Percentiles rank a stretch among this genome's conserved stretches.
These are phyloP conservation scores for Rhyacichthys aspro DNA, from an alignment of 2,797 vertebrate species.

Conservation along the genomic window DNA sequence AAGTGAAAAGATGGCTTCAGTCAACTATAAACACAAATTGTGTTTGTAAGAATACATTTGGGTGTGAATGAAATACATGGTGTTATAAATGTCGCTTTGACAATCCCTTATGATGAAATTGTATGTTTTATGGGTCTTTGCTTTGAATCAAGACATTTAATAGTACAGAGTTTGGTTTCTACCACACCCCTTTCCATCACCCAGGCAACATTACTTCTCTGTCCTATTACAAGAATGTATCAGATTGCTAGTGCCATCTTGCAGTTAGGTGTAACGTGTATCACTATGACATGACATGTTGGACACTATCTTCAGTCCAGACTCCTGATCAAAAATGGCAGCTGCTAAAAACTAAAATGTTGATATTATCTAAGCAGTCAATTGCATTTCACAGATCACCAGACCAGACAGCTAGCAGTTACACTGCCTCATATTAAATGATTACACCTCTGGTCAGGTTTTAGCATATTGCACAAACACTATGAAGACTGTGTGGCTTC, in stretches of 20 bases:
- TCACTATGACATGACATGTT: conserved; percentile 48
- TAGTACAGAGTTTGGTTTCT: conserved; percentile 54
- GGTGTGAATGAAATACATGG: conserved; percentile 5
- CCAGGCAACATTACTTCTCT: conserved; percentile 78
- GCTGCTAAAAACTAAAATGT: too few species aligned
- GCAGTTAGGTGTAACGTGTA: conserved; percentile 57
- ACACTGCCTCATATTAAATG: conserved; percentile 53
- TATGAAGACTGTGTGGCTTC: conserved; percentile 4
- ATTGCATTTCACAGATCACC: conserved; percentile 16
- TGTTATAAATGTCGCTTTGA: too few species aligned
- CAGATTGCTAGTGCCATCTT: conserved; percentile 50
- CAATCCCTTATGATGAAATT: too few species aligned
- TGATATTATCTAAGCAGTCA: too few species aligned
- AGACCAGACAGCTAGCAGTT: conserved; percentile 30
- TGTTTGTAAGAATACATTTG: conserved; percentile 11
- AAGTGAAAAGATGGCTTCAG: conserved; percentile 31
- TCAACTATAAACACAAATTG: conserved; percentile 22
- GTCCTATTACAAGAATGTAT: conserved; percentile 63
- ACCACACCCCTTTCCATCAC: conserved; percentile 63
- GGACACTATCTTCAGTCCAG: conserved; percentile 5
- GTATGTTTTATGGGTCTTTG: conserved; percentile 7
- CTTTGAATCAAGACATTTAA: conserved; percentile 43
- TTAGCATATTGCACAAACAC: conserved; percentile 46
- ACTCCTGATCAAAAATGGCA: neutral
- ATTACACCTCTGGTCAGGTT: conserved; percentile 34